A percentile compares a stretch with the other conserved stretches of the same genome.
Evolutionary conservation across 2,888 invertebrate species (phyloP).

Genomic region (Synergus umbraculus): DNA sequence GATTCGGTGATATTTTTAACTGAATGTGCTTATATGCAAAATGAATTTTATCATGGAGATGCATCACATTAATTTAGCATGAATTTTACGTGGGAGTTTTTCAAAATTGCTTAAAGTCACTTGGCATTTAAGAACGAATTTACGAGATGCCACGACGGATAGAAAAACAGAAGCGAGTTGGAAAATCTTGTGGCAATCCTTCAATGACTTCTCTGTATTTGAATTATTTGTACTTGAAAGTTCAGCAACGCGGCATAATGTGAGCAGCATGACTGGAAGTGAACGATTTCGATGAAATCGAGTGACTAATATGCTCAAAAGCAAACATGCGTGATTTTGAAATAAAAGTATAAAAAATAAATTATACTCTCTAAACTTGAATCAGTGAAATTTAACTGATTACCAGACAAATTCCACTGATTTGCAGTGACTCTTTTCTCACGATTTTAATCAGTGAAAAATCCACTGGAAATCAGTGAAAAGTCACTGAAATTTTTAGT

Average conservation of each 20-base stretch:
- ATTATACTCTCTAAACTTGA: no score
- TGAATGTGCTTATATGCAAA: no score
- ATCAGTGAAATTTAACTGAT: no score
- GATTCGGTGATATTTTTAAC: no score
- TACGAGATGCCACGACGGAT: slow-evolving; percentile 37
- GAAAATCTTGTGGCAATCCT: slow-evolving; percentile 61
- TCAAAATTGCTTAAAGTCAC: not conserved
- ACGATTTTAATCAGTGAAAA: no score
- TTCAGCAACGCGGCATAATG: slow-evolving; percentile 74
- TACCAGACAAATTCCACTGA: no score
- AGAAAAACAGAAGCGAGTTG: slow-evolving; percentile 37
- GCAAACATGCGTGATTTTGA: slow-evolving; percentile 42
- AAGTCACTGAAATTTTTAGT: no score
- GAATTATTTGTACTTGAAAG: slow-evolving; percentile 70
- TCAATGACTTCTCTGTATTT: slow-evolving; percentile 74
- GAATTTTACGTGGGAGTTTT: not conserved
- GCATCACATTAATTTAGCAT: not conserved
- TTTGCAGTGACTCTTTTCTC: no score
- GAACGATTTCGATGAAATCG: slow-evolving; percentile 68
- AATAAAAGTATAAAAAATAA: not conserved
- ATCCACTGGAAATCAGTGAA: no score
- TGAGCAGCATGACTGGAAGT: slow-evolving; percentile 71
- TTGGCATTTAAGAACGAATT: not conserved
- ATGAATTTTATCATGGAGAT: no score
- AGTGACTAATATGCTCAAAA: slow-evolving; percentile 58